These are phyloP conservation scores for Recurvirostra avosetta DNA, from an alignment of 2,113 vertebrate genomes.

Conservation along the genomic window DNA sequence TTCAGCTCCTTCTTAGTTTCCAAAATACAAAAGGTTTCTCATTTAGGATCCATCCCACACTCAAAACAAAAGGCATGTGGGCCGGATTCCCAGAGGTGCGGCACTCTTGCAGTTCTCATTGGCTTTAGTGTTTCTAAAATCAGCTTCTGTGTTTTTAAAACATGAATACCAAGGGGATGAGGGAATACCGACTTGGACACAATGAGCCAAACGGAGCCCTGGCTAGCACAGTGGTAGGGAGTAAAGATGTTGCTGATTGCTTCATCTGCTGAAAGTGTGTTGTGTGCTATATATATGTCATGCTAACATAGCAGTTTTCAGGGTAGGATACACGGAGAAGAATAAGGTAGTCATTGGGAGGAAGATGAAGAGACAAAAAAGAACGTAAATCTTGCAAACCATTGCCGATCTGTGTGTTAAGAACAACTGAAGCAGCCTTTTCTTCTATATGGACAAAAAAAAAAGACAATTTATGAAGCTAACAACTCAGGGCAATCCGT, in stretches of 20 bases:
- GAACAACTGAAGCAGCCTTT: background rate
- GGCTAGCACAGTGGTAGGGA: background rate
- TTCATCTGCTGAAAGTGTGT: background rate
- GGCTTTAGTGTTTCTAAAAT: slow-evolving; percentile 26
- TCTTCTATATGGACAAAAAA: background rate
- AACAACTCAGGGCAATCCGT: background rate
- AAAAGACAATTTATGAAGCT: background rate
- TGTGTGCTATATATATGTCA: background rate
- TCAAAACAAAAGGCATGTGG: slow-evolving; percentile 54
- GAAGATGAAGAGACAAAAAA: background rate
- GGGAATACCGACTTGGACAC: slow-evolving; percentile 11
- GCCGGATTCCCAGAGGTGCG: slow-evolving; percentile 44
- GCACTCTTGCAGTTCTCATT: background rate
- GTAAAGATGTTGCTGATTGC: background rate
- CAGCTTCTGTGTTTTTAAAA: slow-evolving; percentile 58
- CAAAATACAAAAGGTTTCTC: slow-evolving; percentile 42
- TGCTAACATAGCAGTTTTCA: background rate
- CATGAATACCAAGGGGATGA: slow-evolving; percentile 37
- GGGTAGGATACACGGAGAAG: background rate
- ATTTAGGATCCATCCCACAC: slow-evolving; percentile 17
- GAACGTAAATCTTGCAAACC: background rate
- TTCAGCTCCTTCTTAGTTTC: slow-evolving; percentile 34
- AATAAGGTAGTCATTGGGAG: background rate
- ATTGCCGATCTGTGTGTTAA: background rate
- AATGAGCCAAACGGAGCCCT: background rate